Evolutionary conservation across 2,888 invertebrate species (phyloP).

Genomic region (Drosophila leonis): DNA sequence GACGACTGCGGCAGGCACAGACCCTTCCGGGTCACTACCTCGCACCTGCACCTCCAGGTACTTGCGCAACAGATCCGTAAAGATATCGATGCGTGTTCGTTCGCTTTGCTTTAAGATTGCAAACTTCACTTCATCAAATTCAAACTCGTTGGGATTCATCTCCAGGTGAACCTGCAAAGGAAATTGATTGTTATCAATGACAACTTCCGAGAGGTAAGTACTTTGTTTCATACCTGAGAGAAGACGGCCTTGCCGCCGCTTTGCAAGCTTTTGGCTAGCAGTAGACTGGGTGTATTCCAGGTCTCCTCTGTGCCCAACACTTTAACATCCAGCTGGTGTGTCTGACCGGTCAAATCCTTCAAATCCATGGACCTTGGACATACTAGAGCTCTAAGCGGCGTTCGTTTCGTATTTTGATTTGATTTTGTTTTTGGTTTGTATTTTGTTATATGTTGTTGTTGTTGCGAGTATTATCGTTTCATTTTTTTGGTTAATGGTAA

Average conservation of each 20-base stretch:
- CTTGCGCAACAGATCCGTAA: conserved; percentile 90
- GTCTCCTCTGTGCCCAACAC: conserved; percentile 94
- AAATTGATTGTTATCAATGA: background rate
- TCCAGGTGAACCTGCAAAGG: conserved; percentile 91
- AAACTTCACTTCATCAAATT: conserved; percentile 88
- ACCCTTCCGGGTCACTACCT: background rate
- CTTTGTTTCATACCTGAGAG: conserved; percentile 88
- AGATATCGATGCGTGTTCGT: conserved; percentile 91
- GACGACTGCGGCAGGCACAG: conserved; percentile 85
- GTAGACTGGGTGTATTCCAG: conserved; percentile 93
- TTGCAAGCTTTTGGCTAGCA: conserved; percentile 89
- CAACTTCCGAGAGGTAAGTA: no score
- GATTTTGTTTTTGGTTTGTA: conserved; percentile 42
- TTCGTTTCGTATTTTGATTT: conserved; percentile 68
- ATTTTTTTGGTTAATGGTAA: conserved; percentile 54
- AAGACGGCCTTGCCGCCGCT: conserved; percentile 92
- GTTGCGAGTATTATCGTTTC: conserved; percentile 50
- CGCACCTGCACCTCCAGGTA: conserved; percentile 87
- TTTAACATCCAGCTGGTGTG: conserved; percentile 90
- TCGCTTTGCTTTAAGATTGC: conserved; percentile 88
- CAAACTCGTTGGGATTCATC: conserved; percentile 90
- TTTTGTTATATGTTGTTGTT: conserved; percentile 55
- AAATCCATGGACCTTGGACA: conserved; percentile 86
- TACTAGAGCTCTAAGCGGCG: conserved; percentile 85
- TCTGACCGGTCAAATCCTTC: conserved; percentile 86